These are phyloP conservation scores for Halotydeus destructor DNA, from an alignment of 1,140 invertebrate species.

Conservation along the genomic window DNA sequence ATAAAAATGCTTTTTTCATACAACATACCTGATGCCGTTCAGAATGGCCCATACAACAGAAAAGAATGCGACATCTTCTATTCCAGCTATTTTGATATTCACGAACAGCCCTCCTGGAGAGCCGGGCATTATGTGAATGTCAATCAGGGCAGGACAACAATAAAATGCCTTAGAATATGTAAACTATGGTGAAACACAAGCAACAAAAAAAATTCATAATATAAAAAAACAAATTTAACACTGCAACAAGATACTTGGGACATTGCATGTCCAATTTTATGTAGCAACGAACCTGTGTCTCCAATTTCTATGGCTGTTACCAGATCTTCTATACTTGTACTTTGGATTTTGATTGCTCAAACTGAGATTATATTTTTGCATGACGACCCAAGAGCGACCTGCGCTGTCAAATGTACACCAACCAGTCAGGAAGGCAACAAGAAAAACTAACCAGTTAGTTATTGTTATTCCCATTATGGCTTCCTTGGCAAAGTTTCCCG, in stretches of 20 bases:
- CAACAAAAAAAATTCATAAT: neutral
- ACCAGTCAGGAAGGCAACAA: constrained; percentile 48
- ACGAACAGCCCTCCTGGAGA: constrained; percentile 54
- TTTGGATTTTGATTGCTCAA: constrained; percentile 49
- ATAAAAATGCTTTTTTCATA: constrained; percentile 4
- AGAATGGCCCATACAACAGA: constrained; percentile 61
- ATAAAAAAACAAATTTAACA: neutral
- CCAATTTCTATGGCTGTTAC: constrained; percentile 60
- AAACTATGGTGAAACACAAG: neutral
- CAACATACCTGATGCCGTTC: constrained; percentile 44
- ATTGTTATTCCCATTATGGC: constrained; percentile 55
- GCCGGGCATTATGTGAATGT: constrained; percentile 6
- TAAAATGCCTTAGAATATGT: no score
- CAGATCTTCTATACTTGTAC: constrained; percentile 51
- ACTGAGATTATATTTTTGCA: constrained; percentile 68
- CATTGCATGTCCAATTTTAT: no score
- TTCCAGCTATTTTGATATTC: constrained; percentile 81
- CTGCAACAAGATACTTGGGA: no score
- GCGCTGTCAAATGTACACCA: constrained; percentile 75
- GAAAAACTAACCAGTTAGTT: constrained; percentile 51
- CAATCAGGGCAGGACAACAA: no score
- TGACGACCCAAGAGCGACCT: constrained; percentile 75
- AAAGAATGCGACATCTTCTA: constrained; percentile 54
- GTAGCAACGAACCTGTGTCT: constrained; percentile 44
- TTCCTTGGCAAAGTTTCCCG: constrained; percentile 43